phyloP scores from a whole-genome alignment of 2,113 vertebrate species.

The Melanerpes aurifrons region DNA sequence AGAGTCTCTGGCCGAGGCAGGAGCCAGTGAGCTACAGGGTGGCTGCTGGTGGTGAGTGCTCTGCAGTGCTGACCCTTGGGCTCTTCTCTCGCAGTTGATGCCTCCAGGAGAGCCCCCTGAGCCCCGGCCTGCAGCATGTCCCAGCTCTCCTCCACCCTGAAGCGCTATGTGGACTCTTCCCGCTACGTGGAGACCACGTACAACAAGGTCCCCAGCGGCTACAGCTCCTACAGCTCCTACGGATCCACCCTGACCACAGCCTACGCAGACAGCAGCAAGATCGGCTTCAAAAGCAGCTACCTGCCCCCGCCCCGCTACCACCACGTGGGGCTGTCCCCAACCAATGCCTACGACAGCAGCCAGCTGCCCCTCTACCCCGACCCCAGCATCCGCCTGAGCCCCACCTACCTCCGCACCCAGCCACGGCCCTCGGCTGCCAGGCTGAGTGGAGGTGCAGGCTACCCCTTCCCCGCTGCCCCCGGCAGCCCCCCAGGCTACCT shows the following conservation, averaged over 20 bases:
- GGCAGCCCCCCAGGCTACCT: slow-evolving; percentile 78
- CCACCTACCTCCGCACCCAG: slow-evolving; percentile 77
- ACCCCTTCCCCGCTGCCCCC: slow-evolving; percentile 32
- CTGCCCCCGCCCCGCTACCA: slow-evolving; percentile 76
- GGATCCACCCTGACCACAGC: slow-evolving; percentile 80
- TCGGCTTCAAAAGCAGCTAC: slow-evolving; percentile 83
- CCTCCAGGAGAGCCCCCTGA: slow-evolving; percentile 76
- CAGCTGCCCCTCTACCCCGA: slow-evolving; percentile 83
- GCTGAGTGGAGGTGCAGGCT: slow-evolving; percentile 74
- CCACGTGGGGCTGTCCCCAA: slow-evolving; percentile 74
- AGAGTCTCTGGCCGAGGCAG: background rate
- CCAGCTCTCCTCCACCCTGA: slow-evolving; percentile 93
- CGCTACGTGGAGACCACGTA: slow-evolving; percentile 80
- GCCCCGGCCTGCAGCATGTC: slow-evolving; percentile 87
- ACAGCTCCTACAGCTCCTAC: slow-evolving; percentile 86
- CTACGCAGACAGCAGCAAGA: slow-evolving; percentile 84
- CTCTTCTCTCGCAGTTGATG: slow-evolving; percentile 86
- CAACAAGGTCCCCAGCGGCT: slow-evolving; percentile 80
- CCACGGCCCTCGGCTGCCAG: slow-evolving; percentile 73
- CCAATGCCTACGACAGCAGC: slow-evolving; percentile 76
- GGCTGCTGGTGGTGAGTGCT: background rate
- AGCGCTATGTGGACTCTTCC: slow-evolving; percentile 82
- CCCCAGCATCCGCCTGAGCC: slow-evolving; percentile 69
- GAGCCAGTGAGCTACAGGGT: background rate
- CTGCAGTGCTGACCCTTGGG: background rate